Conservation (phyloP, 1,140 invertebrate genomes). For the Drosophila parabipectinata region DNA sequence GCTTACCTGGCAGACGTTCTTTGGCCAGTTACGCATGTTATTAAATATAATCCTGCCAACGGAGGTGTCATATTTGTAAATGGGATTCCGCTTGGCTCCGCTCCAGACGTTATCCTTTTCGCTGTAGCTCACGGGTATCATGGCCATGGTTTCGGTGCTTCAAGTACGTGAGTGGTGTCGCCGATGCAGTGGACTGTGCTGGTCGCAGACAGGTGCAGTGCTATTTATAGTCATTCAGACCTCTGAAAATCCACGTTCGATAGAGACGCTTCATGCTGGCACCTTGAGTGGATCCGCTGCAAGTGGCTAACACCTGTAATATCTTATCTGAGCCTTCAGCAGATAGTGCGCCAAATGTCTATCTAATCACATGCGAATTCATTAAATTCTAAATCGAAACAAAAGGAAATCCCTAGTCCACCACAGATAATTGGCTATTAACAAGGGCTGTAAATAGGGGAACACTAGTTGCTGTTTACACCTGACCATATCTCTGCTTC, state of each 20-base stretch:
- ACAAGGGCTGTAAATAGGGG: constrained; percentile 22
- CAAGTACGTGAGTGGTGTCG: background rate
- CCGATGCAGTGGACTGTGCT: constrained; percentile 23
- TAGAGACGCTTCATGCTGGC: constrained; percentile 5
- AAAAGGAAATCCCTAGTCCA: constrained; percentile 26
- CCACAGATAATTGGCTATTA: background rate
- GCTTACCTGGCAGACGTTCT: constrained; percentile 64
- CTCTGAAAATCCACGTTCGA: constrained; percentile 18
- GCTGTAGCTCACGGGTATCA: constrained; percentile 59
- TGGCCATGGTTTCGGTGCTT: constrained; percentile 67
- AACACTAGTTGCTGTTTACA: constrained; percentile 8
- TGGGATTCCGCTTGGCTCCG: constrained; percentile 57
- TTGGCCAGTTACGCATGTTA: constrained; percentile 68
- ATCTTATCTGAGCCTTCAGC: constrained; percentile 47
- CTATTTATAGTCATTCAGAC: constrained; percentile 55
- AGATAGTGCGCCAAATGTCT: constrained; percentile 28
- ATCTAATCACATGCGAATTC: constrained; percentile 26
- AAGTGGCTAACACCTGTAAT: constrained; percentile 55
- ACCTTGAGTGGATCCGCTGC: constrained; percentile 53
- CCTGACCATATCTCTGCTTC: constrained; percentile 25
- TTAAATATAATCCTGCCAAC: constrained; percentile 60
- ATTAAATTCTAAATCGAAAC: constrained; percentile 33
- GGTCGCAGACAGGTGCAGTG: background rate
- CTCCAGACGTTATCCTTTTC: constrained; percentile 73
- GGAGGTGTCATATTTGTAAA: constrained; percentile 60